Evolutionary conservation across 2,888 invertebrate species (phyloP).

Genomic region (Neoaliturus tenellus): DNA sequence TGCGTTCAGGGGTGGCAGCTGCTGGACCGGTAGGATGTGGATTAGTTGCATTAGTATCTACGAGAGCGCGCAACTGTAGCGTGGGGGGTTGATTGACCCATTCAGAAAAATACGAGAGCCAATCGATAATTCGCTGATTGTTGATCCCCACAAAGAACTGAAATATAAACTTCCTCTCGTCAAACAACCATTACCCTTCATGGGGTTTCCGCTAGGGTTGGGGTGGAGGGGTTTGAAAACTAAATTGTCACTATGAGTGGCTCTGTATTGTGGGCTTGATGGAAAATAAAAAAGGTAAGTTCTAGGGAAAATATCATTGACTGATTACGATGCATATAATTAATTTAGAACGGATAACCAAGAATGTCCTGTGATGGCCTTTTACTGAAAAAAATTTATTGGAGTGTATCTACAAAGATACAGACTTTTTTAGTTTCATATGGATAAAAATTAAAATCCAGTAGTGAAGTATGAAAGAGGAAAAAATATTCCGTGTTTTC

Average conservation of each 20-base stretch:
- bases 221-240: neutral
- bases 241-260: neutral
- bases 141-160: constrained; percentile 34
- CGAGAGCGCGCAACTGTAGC: neutral
- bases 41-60: neutral
- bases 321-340: too few relatives aligned
- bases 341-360: too few relatives aligned
- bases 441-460: too few relatives aligned
- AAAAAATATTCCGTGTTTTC: too few relatives aligned
- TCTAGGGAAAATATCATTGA: too few relatives aligned
- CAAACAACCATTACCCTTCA: constrained; percentile 1
- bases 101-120: constrained; percentile 30
- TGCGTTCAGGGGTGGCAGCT: neutral
- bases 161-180: constrained; percentile 11
- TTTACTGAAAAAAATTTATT: too few relatives aligned
- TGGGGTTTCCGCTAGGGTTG: neutral
- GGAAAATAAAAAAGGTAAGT: too few relatives aligned
- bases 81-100: constrained; percentile 11
- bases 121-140: constrained; percentile 22
- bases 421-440: too few relatives aligned
- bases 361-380: too few relatives aligned
- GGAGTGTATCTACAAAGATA: too few relatives aligned
- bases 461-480: too few relatives aligned
- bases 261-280: neutral
- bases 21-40: neutral